Percentiles rank a stretch among this genome's conserved stretches.
Evolutionary conservation across 2,113 vertebrate species (phyloP).

Genomic region (Proterorhinus semilunaris): DNA sequence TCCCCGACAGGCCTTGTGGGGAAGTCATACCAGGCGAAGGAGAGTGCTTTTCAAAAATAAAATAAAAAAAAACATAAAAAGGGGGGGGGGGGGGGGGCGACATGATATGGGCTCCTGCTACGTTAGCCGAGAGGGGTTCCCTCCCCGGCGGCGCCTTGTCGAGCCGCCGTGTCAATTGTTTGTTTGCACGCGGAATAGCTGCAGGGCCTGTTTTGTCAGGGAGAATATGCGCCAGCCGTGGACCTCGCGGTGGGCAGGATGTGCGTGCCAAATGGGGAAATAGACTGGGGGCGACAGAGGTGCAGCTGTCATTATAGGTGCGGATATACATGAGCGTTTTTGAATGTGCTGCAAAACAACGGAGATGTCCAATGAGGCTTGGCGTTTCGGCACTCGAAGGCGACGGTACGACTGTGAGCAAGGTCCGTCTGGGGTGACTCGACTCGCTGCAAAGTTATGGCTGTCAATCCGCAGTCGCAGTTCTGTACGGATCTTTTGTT

Average conservation of each 20-base stretch:
- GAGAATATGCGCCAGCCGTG: constrained; percentile 45
- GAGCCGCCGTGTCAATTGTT: constrained; percentile 72
- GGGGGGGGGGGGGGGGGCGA: too few relatives aligned
- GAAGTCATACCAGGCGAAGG: constrained; percentile 45
- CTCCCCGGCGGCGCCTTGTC: constrained; percentile 65
- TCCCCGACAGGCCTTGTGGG: constrained; percentile 50
- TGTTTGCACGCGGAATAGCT: constrained; percentile 72
- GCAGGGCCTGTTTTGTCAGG: constrained; percentile 46
- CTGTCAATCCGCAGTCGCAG: too few relatives aligned
- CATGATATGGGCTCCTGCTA: constrained; percentile 58
- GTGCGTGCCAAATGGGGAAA: constrained; percentile 27
- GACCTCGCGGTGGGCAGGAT: constrained; percentile 28
- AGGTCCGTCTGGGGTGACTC: not conserved
- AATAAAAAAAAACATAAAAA: too few relatives aligned
- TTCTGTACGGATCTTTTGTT: too few relatives aligned
- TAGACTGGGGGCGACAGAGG: constrained; percentile 25
- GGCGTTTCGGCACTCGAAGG: not conserved
- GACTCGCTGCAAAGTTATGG: too few relatives aligned
- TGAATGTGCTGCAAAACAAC: not conserved
- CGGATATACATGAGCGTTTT: constrained; percentile 11
- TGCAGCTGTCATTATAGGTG: constrained; percentile 33
- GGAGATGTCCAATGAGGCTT: not conserved
- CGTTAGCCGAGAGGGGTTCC: constrained; percentile 62
- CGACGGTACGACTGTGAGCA: not conserved
- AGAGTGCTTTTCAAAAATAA: constrained; percentile 53